Evolutionary conservation across 2,888 invertebrate genomes (phyloP).

Genomic region (Polydrusus tereticollis): DNA sequence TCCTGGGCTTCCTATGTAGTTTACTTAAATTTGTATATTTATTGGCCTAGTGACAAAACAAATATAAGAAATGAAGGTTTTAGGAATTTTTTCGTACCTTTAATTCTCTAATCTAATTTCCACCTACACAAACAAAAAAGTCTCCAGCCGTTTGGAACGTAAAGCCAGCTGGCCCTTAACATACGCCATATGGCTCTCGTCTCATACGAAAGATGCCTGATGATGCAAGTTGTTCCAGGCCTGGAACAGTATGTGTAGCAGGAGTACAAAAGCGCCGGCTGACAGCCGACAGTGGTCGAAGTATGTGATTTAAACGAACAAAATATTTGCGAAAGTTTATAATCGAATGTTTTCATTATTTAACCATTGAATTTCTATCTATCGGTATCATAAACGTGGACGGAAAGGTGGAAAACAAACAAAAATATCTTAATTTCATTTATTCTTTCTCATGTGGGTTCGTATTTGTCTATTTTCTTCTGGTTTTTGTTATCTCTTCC

Average conservation of each 20-base stretch:
- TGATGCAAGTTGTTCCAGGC: slow-evolving; percentile 24
- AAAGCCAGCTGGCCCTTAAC: slow-evolving; percentile 43
- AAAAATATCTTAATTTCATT: too few species aligned
- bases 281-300: background rate
- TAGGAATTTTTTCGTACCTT: too few species aligned
- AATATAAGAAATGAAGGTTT: too few species aligned
- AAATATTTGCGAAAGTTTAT: background rate
- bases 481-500: background rate
- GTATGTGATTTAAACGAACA: background rate
- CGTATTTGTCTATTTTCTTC: too few species aligned
- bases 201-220: slow-evolving; percentile 41
- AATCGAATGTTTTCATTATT: too few species aligned
- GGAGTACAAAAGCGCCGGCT: slow-evolving; percentile 27
- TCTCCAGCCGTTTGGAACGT: slow-evolving; percentile 27
- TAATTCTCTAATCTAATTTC: slow-evolving; percentile 25
- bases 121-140: slow-evolving; percentile 32
- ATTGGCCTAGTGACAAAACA: too few species aligned
- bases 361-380: too few species aligned
- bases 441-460: too few species aligned
- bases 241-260: slow-evolving; percentile 29
- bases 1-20: too few species aligned
- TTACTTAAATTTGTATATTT: too few species aligned
- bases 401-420: too few species aligned
- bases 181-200: slow-evolving; percentile 41
- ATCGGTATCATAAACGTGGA: too few species aligned